phyloP scores from a whole-genome alignment of 1,140 invertebrate genomes.

The Cydia splendana region DNA sequence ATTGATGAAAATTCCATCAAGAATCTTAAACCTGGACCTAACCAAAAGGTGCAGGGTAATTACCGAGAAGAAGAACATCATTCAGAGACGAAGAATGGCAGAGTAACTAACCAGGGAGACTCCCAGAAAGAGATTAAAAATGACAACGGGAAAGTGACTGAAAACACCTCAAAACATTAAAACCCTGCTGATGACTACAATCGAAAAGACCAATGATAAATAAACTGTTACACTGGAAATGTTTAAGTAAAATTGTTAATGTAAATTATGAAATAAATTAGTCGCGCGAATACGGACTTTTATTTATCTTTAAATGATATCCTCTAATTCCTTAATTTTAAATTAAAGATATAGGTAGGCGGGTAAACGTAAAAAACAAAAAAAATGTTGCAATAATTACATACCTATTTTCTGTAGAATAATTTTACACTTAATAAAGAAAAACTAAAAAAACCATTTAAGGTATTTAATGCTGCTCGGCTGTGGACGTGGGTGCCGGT shows the following conservation, averaged over 20 bases:
- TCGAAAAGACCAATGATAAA: not conserved
- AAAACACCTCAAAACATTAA: not conserved
- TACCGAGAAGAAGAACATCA: not conserved
- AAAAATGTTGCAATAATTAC: no score
- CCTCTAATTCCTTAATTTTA: no score
- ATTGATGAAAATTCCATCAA: not conserved
- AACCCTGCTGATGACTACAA: not conserved
- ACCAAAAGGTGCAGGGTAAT: not conserved
- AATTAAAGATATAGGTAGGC: no score
- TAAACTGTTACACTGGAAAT: not conserved
- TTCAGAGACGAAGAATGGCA: slow-evolving; percentile 17
- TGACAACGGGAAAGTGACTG: slow-evolving; percentile 32
- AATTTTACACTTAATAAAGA: no score
- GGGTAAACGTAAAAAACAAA: no score
- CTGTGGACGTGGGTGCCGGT: no score
- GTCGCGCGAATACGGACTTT: not conserved
- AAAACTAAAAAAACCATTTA: no score
- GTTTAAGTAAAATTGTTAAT: not conserved
- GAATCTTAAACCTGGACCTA: slow-evolving; percentile 11
- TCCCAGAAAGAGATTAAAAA: not conserved
- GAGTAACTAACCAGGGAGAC: not conserved
- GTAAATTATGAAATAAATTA: not conserved
- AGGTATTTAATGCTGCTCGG: no score
- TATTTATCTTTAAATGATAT: not conserved
- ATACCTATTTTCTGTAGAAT: no score